phyloP scores from a whole-genome alignment of 2,797 vertebrate genomes.

The Galaxias olidus region DNA sequence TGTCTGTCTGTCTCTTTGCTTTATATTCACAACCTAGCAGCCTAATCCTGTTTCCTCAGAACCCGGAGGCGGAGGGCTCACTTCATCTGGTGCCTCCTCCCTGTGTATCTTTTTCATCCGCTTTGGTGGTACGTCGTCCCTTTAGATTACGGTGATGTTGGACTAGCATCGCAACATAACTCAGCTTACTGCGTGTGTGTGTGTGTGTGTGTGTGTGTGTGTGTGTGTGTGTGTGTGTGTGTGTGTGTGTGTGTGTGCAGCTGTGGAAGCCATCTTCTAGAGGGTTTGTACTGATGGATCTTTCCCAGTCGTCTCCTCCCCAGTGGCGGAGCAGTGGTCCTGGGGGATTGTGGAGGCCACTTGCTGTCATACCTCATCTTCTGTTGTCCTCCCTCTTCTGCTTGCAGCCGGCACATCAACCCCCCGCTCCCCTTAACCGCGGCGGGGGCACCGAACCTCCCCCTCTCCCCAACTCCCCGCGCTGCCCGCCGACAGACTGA shows the following conservation, averaged over 20 bases:
- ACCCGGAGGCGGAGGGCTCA: no score
- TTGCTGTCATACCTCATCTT: conserved; percentile 8
- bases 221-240: no score
- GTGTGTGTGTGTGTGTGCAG: conserved; percentile 52
- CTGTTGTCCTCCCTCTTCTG: not conserved
- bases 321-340: conserved; percentile 31
- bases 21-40: no score
- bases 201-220: no score
- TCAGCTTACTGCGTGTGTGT: conserved; percentile 57
- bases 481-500: conserved; percentile 32
- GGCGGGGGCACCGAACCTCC: no score
- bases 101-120: no score
- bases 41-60: no score
- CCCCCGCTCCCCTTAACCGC: not conserved
- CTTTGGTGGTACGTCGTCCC: no score
- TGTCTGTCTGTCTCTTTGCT: no score
- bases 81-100: no score
- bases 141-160: conserved; percentile 53
- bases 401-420: not conserved
- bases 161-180: conserved; percentile 61
- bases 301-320: conserved; percentile 18
- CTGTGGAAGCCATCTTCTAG: conserved; percentile 31
- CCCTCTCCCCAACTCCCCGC: not conserved
- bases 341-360: conserved; percentile 30
- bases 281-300: conserved; percentile 47